A percentile compares a stretch with the other conserved stretches of the same genome.
Evolutionary conservation across 2,113 vertebrate species (phyloP).

Genomic region (Nothocercus nigrocapillus): DNA sequence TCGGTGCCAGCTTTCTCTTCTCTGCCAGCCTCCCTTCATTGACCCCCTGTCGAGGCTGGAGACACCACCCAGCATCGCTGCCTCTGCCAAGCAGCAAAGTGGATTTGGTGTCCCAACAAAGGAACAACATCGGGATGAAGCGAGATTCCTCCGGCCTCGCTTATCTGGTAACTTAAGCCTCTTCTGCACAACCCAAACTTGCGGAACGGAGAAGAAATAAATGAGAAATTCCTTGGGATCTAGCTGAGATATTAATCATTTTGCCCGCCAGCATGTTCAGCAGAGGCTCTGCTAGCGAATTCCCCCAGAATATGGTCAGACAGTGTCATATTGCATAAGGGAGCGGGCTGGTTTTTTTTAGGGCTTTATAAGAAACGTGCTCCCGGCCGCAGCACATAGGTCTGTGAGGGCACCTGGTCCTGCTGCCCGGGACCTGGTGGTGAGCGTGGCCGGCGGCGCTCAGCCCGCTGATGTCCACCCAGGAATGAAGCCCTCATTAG

Average conservation of each 20-base stretch:
- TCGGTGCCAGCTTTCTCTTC: not conserved
- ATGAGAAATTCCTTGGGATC: not conserved
- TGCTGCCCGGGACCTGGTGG: not conserved
- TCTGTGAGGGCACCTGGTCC: no score
- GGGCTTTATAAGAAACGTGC: no score
- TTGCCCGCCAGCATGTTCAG: not conserved
- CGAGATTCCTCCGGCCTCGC: no score
- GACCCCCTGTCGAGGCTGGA: no score
- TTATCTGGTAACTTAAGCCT: no score
- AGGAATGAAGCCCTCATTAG: conserved; percentile 31
- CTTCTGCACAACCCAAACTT: no score
- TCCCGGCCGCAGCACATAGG: no score
- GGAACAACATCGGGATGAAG: no score
- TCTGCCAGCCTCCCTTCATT: no score
- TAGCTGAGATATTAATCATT: not conserved
- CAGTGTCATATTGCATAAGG: not conserved
- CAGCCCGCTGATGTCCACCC: not conserved
- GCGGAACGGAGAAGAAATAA: not conserved
- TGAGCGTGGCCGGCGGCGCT: not conserved
- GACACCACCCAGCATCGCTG: no score
- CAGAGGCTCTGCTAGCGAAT: not conserved
- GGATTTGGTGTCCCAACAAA: no score
- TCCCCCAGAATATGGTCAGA: fast-evolving
- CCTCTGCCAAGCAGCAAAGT: no score
- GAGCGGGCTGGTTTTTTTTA: not conserved